Conservation (phyloP, 1,140 invertebrate genomes). For the Araneus ventricosus region DNA sequence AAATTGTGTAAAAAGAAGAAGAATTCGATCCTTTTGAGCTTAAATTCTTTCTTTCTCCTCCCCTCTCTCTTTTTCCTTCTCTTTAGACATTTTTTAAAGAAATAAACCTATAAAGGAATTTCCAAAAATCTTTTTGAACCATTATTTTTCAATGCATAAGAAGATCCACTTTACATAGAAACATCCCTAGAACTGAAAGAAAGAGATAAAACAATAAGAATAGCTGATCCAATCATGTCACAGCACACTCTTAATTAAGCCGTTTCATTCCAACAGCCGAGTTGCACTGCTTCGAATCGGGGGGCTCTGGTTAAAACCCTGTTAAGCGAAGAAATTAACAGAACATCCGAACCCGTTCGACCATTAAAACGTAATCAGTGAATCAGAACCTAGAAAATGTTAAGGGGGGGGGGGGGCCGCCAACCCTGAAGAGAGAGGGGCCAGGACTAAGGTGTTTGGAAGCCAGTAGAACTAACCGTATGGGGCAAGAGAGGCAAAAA, state of each 20-base stretch:
- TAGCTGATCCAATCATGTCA: constrained; percentile 25
- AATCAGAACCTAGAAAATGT: constrained; percentile 42
- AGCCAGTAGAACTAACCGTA: not conserved
- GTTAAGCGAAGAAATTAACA: constrained; percentile 29
- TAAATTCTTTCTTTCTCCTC: too few species aligned
- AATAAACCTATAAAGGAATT: too few species aligned
- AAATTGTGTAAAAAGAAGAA: too few species aligned
- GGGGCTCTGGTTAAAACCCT: not conserved
- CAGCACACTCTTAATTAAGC: constrained; percentile 3
- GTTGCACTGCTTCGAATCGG: not conserved
- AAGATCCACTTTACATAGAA: not conserved
- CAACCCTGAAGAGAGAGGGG: not conserved
- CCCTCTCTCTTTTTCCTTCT: too few species aligned
- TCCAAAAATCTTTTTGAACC: too few species aligned
- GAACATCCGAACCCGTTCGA: not conserved
- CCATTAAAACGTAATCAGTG: constrained; percentile 16
- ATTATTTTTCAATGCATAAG: not conserved
- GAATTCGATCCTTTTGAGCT: too few species aligned
- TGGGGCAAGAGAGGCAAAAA: not conserved
- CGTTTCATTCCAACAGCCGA: not conserved
- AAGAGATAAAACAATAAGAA: not conserved
- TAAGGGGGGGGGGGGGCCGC: not conserved
- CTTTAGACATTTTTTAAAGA: too few species aligned
- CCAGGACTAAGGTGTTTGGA: not conserved
- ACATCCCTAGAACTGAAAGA: not conserved